Evolutionary conservation across 2,797 vertebrate species (phyloP), one percentile per base, ranked within the genome.

Genomic region (Lophura swinhoii): DNA sequence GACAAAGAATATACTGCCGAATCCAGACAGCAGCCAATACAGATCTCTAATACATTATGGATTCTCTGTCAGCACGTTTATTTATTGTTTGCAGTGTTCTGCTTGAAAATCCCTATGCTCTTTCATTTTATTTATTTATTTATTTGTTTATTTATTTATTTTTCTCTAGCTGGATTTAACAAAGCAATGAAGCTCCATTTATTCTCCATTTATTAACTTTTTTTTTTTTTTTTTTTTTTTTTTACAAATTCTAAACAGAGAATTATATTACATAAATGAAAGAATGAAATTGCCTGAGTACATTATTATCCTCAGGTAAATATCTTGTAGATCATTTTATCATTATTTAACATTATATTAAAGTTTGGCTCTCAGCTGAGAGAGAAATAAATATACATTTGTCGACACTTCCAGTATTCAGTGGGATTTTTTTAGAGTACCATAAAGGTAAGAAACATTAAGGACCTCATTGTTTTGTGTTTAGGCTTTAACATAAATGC

Each of bases 11-110:
- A 62, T 91, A 91, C 68, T 88, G 82, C 89, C 87, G 48, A 89
- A 88, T 87, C 70, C 72, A 90, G 78, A 95, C 75, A 85, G 73
- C 90, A 95, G 87, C 88, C 88, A 92, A 70, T 90, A 88, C 80
- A 85, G 84, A 90, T 58, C 67, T 88, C 78, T 92, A 79, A 91
- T 86, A 90, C 46, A 80, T 90, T 94, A 94, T 90, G 51, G 93
- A 95, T 90, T 93, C 69, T 75, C 82, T 88, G 74, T 87, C 73
- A 83, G 85, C 23, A 88, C 41, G 74, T 81, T 81, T 90, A 63
- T 70, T 95, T 95, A 95, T 94, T 92, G 82, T 86, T 86, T 85
- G 77, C 49, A 59, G 73, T 29, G 71, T 15, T 94, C 84, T 46
- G 29, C 79, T 94, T 73, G 67, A 96, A 96, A 96, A 94, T 80